Base-by-base conservation (phyloP, 2,888 invertebrate genomes). In the Blastobasis lacticolella region DNA sequence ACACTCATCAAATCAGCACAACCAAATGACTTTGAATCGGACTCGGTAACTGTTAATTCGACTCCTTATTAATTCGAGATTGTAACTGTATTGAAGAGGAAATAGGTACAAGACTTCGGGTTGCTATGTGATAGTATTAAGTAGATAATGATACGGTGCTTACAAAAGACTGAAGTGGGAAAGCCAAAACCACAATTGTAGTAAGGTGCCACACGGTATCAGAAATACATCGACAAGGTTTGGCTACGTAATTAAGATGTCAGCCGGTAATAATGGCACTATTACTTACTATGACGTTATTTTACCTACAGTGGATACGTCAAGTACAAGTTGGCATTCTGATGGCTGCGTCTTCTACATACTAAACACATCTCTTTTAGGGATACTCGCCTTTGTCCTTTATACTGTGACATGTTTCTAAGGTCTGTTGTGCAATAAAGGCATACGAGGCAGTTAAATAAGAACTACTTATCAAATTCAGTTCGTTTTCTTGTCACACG, bases 21-120 rank as follows among this genome's bases (percentile, higher is more conserved):
- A 41, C 43, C 44, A 50, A 49, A 53, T 54, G 51, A 48, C 9
- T 52, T 48, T 45, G 50, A 58, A 58, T 55, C 47, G 10, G 50
- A 51, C 46, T 47, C 49, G 54, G 46, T 54, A 57, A 54, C 49
- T 53, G 45, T 51, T 42, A 51, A 52, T 57, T 54, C 46, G 44
- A 38, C 49, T 49, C 43, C 54, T 55, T 54, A 57, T 59, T 57
- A 59, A 58, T 58, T 55, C 56, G 37, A 45, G 46, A 54, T 57
- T 48, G 53, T 57, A 60, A 62, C 60, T 57, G 60, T 60, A 54
- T 48, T 54, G 41, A 58, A 52, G 54, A 56, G 56, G 57, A 53
- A 63, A 56, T 57, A 54, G 48, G 46, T 40, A 48, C 40, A 49
- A 57, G 49, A 59, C 52, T 55, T 46, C 55, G 46, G 55, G 56